Evolutionary conservation across 1,140 invertebrate species (phyloP).

Genomic region (Octopus sinensis): DNA sequence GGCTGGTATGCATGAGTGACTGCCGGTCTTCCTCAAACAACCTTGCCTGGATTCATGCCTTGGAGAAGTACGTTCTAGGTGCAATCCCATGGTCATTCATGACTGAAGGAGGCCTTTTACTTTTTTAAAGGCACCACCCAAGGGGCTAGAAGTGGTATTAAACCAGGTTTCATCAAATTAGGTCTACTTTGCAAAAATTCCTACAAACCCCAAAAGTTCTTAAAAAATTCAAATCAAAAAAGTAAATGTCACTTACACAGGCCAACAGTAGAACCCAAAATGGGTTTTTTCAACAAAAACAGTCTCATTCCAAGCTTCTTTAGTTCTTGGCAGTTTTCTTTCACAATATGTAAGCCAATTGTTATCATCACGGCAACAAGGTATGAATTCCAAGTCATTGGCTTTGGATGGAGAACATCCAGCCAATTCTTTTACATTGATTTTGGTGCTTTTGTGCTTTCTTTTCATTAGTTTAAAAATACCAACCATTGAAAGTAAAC

Average conservation of each 20-base stretch:
- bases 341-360: slow-evolving; percentile 72
- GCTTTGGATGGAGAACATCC: slow-evolving; percentile 4
- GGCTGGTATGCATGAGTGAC: no score
- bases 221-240: neutral
- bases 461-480: slow-evolving; percentile 77
- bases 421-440: slow-evolving; percentile 54
- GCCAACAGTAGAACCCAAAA: slow-evolving; percentile 80
- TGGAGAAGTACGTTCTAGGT: no score
- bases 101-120: no score
- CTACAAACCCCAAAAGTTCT: no score
- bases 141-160: no score
- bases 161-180: no score
- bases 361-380: slow-evolving; percentile 68
- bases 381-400: slow-evolving; percentile 25
- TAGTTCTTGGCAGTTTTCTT: slow-evolving; percentile 62
- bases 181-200: no score
- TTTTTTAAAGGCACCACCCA: no score
- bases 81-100: no score
- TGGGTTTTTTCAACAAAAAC: slow-evolving; percentile 70
- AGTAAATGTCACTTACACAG: slow-evolving; percentile 60
- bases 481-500: slow-evolving; percentile 64
- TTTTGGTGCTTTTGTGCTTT: slow-evolving; percentile 64
- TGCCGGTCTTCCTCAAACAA: no score
- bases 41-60: no score
- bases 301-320: slow-evolving; percentile 71